Evolutionary conservation across 1,140 invertebrate species (phyloP).

Genomic region (Bombus terrestris): DNA sequence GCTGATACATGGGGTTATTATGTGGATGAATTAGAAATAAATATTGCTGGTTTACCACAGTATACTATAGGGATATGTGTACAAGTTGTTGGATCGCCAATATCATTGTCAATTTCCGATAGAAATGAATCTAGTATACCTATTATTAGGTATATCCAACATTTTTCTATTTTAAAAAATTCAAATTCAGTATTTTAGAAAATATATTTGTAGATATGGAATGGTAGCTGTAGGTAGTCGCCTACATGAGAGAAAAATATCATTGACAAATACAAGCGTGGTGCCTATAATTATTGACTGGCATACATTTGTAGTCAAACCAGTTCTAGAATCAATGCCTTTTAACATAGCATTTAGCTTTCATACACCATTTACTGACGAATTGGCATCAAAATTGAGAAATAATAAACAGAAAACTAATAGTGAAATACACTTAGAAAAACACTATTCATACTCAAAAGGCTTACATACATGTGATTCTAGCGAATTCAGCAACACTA

Average conservation of each 20-base stretch:
- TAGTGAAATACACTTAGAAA: slow-evolving; percentile 5
- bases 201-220: slow-evolving; percentile 54
- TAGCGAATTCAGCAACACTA: not conserved
- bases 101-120: slow-evolving; percentile 72
- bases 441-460: not conserved
- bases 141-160: slow-evolving; percentile 64
- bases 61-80: slow-evolving; percentile 73
- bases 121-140: slow-evolving; percentile 60
- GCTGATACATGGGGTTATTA: slow-evolving; percentile 80
- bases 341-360: slow-evolving; percentile 60
- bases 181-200: not conserved
- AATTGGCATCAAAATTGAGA: slow-evolving; percentile 4
- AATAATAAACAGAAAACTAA: not conserved
- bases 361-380: slow-evolving; percentile 48
- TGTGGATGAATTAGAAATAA: slow-evolving; percentile 76
- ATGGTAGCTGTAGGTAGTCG: not conserved
- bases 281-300: slow-evolving; percentile 61
- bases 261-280: slow-evolving; percentile 58
- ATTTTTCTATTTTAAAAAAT: not conserved
- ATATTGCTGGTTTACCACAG: slow-evolving; percentile 70
- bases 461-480: not conserved
- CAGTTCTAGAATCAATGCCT: slow-evolving; percentile 24
- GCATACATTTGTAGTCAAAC: slow-evolving; percentile 53
- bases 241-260: slow-evolving; percentile 26
- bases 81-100: slow-evolving; percentile 74